phyloP scores from a whole-genome alignment of 2,113 vertebrate species.

The Ictalurus furcatus region DNA sequence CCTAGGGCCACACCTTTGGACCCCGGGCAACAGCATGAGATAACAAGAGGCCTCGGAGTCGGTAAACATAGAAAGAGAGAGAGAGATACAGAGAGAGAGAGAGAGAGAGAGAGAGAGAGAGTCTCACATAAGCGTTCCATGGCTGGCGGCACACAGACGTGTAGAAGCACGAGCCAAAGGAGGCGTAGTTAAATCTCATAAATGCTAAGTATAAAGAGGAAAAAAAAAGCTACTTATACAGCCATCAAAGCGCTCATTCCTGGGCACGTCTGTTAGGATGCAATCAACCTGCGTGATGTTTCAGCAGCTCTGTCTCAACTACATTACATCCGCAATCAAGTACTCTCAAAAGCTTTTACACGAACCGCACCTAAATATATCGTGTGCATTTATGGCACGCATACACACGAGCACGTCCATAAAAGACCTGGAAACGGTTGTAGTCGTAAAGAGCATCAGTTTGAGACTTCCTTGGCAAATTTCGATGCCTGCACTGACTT shows the following conservation, averaged over 20 bases:
- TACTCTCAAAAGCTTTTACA: constrained; percentile 2
- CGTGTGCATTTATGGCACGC: not conserved
- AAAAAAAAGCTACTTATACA: not conserved
- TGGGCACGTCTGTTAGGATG: constrained; percentile 17
- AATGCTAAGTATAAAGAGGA: constrained; percentile 10
- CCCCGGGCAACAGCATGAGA: constrained; percentile 51
- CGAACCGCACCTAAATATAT: constrained; percentile 18
- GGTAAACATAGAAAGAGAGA: constrained; percentile 17
- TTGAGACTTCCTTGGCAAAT: constrained; percentile 20
- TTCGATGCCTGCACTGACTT: not conserved
- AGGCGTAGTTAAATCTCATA: constrained; percentile 22
- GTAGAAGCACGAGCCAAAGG: constrained; percentile 44
- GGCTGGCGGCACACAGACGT: constrained; percentile 20
- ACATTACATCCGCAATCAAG: constrained; percentile 26
- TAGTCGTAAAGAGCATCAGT: constrained; percentile 6
- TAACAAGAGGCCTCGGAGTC: not conserved
- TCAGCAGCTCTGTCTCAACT: constrained; percentile 14
- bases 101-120: constrained; percentile 23
- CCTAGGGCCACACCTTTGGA: constrained; percentile 60
- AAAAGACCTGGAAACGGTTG: constrained; percentile 26
- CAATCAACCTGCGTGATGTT: constrained; percentile 25
- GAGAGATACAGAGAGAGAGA: not conserved
- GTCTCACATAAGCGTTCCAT: constrained; percentile 1
- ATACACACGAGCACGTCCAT: constrained; percentile 4
- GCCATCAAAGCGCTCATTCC: not conserved